phyloP scores from a whole-genome alignment of 2,888 invertebrate species.

The Parascotia fuliginaria region DNA sequence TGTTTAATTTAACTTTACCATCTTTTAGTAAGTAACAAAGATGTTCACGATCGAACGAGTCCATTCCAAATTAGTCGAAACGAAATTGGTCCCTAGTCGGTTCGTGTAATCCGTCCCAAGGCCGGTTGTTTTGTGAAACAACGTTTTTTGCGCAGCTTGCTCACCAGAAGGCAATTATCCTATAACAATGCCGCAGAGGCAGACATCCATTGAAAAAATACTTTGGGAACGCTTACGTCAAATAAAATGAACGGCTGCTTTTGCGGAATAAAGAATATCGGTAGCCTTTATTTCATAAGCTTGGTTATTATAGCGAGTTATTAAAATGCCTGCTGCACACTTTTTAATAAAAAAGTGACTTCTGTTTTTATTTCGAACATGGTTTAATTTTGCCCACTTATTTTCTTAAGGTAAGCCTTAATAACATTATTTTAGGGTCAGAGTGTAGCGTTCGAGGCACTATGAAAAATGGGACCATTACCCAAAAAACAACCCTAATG shows the following conservation, averaged over 20 bases:
- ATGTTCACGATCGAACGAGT: conserved; percentile 20
- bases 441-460: too few species aligned
- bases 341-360: too few species aligned
- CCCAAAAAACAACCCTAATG: too few species aligned
- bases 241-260: conserved; percentile 24
- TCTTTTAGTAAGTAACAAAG: conserved; percentile 2
- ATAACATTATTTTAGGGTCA: too few species aligned
- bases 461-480: too few species aligned
- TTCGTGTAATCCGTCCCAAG: conserved; percentile 42
- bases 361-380: too few species aligned
- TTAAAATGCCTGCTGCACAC: too few species aligned
- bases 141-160: conserved; percentile 46
- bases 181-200: conserved; percentile 49
- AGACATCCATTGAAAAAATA: conserved; percentile 40
- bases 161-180: conserved; percentile 50
- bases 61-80: conserved; percentile 36
- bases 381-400: too few species aligned
- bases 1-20: conserved; percentile 20
- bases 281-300: conserved; percentile 7
- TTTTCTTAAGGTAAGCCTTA: too few species aligned
- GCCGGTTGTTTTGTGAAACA: conserved; percentile 47
- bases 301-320: conserved; percentile 3
- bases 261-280: conserved; percentile 16
- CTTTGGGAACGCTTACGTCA: conserved; percentile 31
- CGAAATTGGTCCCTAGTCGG: conserved; percentile 32